A percentile compares a stretch with the other conserved stretches of the same genome.
Conservation (phyloP, 2,888 invertebrate genomes). For the Melikaiella ostensackeni region DNA sequence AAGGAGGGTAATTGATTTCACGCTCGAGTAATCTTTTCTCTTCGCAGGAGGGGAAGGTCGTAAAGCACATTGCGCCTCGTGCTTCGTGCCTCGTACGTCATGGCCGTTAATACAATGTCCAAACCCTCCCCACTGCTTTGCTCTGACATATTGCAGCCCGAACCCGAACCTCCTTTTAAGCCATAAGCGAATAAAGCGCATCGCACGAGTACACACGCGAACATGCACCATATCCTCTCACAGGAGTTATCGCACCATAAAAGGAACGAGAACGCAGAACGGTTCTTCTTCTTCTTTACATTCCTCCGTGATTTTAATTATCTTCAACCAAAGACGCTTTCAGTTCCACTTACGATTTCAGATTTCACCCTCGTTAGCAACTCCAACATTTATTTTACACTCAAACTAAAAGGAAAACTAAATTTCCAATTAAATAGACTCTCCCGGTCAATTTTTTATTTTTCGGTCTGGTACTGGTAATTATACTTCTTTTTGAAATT, state of each 20-base stretch:
- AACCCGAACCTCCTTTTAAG: slow-evolving; percentile 54
- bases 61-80: slow-evolving; percentile 60
- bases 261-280: neutral
- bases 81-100: slow-evolving; percentile 64
- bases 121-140: slow-evolving; percentile 56
- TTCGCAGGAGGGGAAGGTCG: slow-evolving; percentile 59
- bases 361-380: slow-evolving; percentile 25
- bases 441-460: too few relatives aligned
- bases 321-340: neutral
- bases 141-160: slow-evolving; percentile 53
- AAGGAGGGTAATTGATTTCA: slow-evolving; percentile 71
- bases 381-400: neutral
- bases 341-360: neutral
- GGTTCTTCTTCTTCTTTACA: neutral
- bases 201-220: slow-evolving; percentile 27
- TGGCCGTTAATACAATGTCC: slow-evolving; percentile 64
- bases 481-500: too few relatives aligned
- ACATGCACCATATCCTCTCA: slow-evolving; percentile 33
- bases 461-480: neutral
- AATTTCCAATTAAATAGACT: neutral
- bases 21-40: slow-evolving; percentile 67
- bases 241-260: slow-evolving; percentile 28
- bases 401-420: neutral
- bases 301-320: slow-evolving; percentile 27
- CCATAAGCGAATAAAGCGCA: slow-evolving; percentile 43